Evolutionary conservation across 2,888 invertebrate species (phyloP), one percentile per base, ranked within the genome.

Genomic region (Meandrusa payeni): DNA sequence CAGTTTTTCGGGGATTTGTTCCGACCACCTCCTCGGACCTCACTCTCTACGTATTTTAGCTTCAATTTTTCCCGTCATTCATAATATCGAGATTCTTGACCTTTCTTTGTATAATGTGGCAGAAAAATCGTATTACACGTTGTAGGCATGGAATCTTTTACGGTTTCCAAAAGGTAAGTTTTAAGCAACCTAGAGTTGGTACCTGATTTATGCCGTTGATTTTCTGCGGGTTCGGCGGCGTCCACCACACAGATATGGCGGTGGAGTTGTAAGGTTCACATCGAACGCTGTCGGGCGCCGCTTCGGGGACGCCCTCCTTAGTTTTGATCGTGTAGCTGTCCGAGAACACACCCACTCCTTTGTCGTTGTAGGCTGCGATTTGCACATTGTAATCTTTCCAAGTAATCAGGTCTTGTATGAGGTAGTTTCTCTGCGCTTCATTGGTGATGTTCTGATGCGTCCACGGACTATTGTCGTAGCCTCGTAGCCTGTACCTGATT

Each of bases 321-420:
- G 99, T 99, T 79, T 97, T 96, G 29, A 98, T 97, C 68, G 94
- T 95, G 28, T 97, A 93, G 42, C 95, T 94, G 5, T 95, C 94
- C 7, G 97, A 97, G 70, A 93, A 99, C 0, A 94, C 92, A 0
- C 99, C 99, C 2, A 96, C 93, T 0, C 99, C 99, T 87, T 97
- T 97, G 57, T 96, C 95, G 74, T 99, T 99, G 72, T 95, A 99
- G 0, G 98, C 97, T 0, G 99, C 97, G 46, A 99, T 97, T 86
- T 97, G 96, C 0, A 99, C 94, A 39, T 96, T 93, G 69, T 99
- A 99, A 77, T 97, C 97, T 73, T 98, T 97, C 97, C 98, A 99
- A 0, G 97, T 97, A 46, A 98, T 98, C 50, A 99, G 88, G 63
- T 97, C 97, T 58, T 94, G 86, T 39, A 99, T 95, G 1, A 97